phyloP scores from a whole-genome alignment of 1,140 invertebrate species.

The Trichonephila clavata region DNA sequence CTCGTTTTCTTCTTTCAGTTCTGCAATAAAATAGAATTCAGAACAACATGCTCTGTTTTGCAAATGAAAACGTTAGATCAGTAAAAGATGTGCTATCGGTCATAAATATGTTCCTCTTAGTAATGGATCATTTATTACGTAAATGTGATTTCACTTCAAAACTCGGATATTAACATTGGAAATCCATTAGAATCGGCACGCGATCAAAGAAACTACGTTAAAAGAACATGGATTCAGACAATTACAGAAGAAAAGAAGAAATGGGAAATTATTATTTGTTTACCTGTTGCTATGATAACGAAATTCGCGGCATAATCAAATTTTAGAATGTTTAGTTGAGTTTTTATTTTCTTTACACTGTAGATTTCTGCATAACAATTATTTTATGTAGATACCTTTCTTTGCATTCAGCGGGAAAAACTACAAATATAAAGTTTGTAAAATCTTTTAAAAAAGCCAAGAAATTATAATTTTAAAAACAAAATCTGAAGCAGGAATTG shows the following conservation, averaged over 20 bases:
- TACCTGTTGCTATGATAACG: constrained; percentile 16
- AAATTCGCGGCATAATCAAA: not conserved
- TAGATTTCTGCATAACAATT: too few species aligned
- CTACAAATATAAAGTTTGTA: too few species aligned
- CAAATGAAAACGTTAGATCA: constrained; percentile 49
- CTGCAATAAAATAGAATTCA: constrained; percentile 59
- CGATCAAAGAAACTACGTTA: constrained; percentile 45
- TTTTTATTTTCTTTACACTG: too few species aligned
- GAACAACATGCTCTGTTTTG: constrained; percentile 58
- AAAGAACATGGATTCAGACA: not conserved
- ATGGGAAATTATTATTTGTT: not conserved
- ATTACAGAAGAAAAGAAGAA: not conserved
- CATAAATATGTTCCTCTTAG: constrained; percentile 54
- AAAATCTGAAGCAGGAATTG: too few species aligned
- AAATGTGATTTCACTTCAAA: constrained; percentile 52
- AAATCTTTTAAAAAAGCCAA: too few species aligned
- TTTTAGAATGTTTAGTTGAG: too few species aligned
- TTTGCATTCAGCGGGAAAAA: too few species aligned
- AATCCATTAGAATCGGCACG: constrained; percentile 60
- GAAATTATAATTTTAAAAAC: too few species aligned
- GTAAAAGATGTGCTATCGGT: constrained; percentile 32
- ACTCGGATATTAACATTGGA: constrained; percentile 56
- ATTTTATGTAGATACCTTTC: too few species aligned
- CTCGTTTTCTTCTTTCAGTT: constrained; percentile 30
- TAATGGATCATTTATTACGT: constrained; percentile 62